Conservation (phyloP, 1,140 invertebrate genomes). For the Artemia franciscana region DNA sequence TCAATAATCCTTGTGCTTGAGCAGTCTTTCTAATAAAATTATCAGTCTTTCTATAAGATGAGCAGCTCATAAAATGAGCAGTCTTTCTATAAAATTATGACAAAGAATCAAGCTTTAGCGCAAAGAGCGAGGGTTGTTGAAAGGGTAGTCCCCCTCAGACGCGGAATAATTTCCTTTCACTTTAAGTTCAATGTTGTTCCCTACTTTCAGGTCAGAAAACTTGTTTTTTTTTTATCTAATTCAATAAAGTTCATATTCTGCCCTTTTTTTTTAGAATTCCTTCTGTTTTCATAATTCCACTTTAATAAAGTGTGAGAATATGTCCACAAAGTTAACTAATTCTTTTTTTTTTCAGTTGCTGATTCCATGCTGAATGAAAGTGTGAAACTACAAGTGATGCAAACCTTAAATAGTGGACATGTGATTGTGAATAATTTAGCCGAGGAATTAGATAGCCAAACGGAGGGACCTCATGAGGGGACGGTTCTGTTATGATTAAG, state of each 20-base stretch:
- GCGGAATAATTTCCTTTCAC: too few relatives aligned
- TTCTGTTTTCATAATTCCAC: background rate
- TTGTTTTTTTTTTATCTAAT: background rate
- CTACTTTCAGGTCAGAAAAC: background rate
- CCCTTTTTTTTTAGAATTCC: background rate
- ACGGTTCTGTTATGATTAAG: background rate
- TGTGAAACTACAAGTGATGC: background rate
- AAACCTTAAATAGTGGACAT: background rate
- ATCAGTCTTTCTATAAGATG: too few relatives aligned
- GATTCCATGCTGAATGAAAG: background rate
- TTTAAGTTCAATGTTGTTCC: background rate
- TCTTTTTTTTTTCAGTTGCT: background rate
- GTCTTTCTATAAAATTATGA: too few relatives aligned
- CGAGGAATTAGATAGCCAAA: background rate
- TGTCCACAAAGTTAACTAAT: background rate
- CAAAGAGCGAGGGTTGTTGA: too few relatives aligned
- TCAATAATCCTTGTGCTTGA: too few relatives aligned
- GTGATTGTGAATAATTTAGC: background rate
- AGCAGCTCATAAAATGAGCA: too few relatives aligned
- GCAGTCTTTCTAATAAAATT: too few relatives aligned
- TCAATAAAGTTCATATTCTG: background rate
- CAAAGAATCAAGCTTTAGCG: too few relatives aligned
- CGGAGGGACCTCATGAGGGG: background rate
- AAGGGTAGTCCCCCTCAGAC: too few relatives aligned
- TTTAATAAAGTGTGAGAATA: background rate